A percentile compares a stretch with the other conserved stretches of the same genome.
Evolutionary conservation across 2,797 vertebrate genomes (phyloP).

Genomic region (Geotria australis): DNA sequence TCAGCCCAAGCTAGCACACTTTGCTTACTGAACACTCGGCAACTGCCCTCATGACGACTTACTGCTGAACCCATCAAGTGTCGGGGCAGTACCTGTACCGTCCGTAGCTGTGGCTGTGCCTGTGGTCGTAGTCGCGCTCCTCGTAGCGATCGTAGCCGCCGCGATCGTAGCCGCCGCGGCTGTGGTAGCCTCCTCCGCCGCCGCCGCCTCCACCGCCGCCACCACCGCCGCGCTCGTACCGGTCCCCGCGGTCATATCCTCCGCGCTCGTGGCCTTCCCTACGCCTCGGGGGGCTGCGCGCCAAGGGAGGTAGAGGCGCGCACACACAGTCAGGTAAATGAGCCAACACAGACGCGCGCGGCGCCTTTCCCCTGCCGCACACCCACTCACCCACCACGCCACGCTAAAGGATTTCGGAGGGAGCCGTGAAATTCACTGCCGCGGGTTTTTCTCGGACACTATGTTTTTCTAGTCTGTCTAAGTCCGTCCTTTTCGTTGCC

Average conservation of each 20-base stretch:
- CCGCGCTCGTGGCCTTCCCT: too few species aligned
- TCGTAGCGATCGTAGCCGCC: slow-evolving; percentile 53
- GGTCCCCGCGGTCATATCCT: neutral
- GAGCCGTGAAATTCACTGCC: too few species aligned
- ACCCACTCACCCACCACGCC: too few species aligned
- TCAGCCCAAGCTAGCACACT: neutral
- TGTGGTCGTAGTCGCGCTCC: slow-evolving; percentile 34
- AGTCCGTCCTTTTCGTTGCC: too few species aligned
- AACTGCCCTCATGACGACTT: neutral
- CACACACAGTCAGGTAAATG: too few species aligned
- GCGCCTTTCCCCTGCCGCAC: too few species aligned
- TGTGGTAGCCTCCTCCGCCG: slow-evolving; percentile 22
- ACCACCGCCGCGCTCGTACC: slow-evolving; percentile 9
- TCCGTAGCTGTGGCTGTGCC: slow-evolving; percentile 22
- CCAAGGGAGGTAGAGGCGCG: too few species aligned
- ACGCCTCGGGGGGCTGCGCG: too few species aligned
- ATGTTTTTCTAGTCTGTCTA: too few species aligned
- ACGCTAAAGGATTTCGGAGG: too few species aligned
- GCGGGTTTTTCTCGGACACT: too few species aligned
- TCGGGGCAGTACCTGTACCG: neutral
- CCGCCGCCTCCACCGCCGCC: slow-evolving; percentile 11
- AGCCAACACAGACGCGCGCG: too few species aligned
- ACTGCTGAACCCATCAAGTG: neutral
- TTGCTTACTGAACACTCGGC: neutral
- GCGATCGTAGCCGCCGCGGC: slow-evolving; percentile 36